Conservation (phyloP, 2,113 vertebrate species). For the Chaenogobius annularis region DNA sequence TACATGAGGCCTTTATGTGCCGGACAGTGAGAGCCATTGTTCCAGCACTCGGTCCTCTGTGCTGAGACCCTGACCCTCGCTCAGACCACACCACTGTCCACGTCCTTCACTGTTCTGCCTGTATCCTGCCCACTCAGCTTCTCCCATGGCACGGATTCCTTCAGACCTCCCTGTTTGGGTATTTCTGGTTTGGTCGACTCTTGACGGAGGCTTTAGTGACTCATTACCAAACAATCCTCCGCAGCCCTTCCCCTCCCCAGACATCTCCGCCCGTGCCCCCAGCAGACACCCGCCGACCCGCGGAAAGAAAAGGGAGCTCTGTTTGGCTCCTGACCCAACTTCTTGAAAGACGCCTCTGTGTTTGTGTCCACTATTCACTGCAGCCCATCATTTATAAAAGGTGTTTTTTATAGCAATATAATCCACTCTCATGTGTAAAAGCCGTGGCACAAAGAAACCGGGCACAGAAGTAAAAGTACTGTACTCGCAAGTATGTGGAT, state of each 20-base stretch:
- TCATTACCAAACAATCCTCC: constrained; percentile 67
- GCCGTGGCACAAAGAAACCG: no score
- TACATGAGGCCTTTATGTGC: constrained; percentile 15
- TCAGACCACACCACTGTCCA: constrained; percentile 26
- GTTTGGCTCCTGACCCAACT: constrained; percentile 38
- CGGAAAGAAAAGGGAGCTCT: constrained; percentile 61
- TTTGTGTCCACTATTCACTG: constrained; percentile 23
- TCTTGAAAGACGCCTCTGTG: constrained; percentile 61
- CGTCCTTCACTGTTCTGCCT: not conserved
- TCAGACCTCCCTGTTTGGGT: constrained; percentile 57
- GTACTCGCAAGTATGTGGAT: no score
- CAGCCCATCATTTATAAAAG: constrained; percentile 6
- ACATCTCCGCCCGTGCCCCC: not conserved
- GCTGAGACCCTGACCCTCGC: constrained; percentile 45
- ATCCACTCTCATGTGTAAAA: constrained; percentile 5
- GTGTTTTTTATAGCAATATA: constrained; percentile 19
- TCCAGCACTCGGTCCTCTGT: constrained; percentile 25
- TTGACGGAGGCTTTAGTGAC: constrained; percentile 75
- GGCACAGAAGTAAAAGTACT: no score
- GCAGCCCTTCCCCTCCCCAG: constrained; percentile 22
- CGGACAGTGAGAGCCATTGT: constrained; percentile 46
- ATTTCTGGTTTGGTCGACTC: constrained; percentile 42
- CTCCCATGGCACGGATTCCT: constrained; percentile 64
- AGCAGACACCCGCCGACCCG: constrained; percentile 14
- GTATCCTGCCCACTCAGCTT: constrained; percentile 53